Base-by-base conservation (phyloP, 1,140 invertebrate genomes). In the Orius insidiosus region DNA sequence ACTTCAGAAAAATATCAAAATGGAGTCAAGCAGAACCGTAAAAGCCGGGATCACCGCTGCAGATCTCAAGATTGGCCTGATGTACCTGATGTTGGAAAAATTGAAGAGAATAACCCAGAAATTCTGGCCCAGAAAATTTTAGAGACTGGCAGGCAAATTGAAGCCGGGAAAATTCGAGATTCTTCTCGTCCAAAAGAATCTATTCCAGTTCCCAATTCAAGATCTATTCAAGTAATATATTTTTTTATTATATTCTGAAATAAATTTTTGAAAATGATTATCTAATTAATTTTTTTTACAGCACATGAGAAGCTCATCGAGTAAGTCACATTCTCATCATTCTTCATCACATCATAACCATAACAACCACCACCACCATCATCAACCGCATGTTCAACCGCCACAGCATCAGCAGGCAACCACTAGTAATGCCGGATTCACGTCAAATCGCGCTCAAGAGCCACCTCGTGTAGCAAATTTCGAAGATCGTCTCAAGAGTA, bases 61-160 rank as follows among this genome's bases (percentile, higher is more conserved):
- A 66, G 83, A 2, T 85, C 81, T 1, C 85, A 88, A 60, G 85
- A 89, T 56, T 89, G 85, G 85, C 85, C 85, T 0, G 83, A 87
- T 52, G 80, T 90, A 16, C 85, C 85, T 1, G 83, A 87, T 53
- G 75, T 88, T 24, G 84, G 78, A 2, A 88, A 87, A 61, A 90
- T 89, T 48, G 80, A 88, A 55, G 86, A 89, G 56, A 85, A 86
- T 55, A 88, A 89, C 68, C 86, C 85, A 0, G 85, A 89, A 62
- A 74, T 88, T 35, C 61, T 89, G 10, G 85, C 85, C 0, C 80
- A 85, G 60, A 90, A 90, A 58, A 88, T 89, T 49, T 63, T 89
- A 11, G 85, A 89, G 60, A 87, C 82, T 0, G 85, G 85, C 3
- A 66, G 85, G 1, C 82, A 87, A 61, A 82, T 88, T 39, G 84